Conservation (phyloP, 2,888 invertebrate species). For the Lacanobia wlatinum region DNA sequence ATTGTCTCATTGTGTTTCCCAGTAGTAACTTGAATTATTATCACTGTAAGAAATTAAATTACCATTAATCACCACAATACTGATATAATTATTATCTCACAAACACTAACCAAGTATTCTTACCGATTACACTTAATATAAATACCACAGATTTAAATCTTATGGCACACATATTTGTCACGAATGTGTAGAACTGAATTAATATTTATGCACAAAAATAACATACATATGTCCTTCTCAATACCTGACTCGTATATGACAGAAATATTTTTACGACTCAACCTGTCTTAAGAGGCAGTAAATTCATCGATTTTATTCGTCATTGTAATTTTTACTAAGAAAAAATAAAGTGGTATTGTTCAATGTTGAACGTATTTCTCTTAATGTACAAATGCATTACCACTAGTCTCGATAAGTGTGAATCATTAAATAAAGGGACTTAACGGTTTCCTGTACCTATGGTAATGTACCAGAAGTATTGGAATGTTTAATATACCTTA, state of each 20-base stretch:
- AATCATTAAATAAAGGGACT: neutral
- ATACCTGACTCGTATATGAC: slow-evolving; percentile 4
- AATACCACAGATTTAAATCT: slow-evolving; percentile 14
- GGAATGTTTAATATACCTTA: neutral
- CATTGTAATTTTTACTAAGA: slow-evolving; percentile 9
- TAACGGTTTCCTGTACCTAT: neutral
- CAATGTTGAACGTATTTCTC: slow-evolving; percentile 1
- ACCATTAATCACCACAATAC: neutral
- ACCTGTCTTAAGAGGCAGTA: slow-evolving; percentile 8
- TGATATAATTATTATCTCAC: no score
- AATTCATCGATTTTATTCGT: slow-evolving; percentile 20
- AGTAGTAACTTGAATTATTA: slow-evolving; percentile 14
- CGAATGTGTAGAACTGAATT: no score
- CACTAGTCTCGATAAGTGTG: neutral
- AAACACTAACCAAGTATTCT: slow-evolving; percentile 9
- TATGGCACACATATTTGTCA: neutral
- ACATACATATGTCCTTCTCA: neutral
- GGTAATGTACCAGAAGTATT: neutral
- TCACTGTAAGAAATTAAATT: slow-evolving; percentile 36
- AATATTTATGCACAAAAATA: neutral
- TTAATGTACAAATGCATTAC: slow-evolving; percentile 14
- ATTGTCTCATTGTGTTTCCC: slow-evolving; percentile 16
- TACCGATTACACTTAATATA: slow-evolving; percentile 35
- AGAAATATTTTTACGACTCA: slow-evolving; percentile 17
- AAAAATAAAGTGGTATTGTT: neutral